A percentile compares a stretch with the other conserved stretches of the same genome.
Conservation (phyloP, 2,797 vertebrate species). For the Molossus alvarezi region DNA sequence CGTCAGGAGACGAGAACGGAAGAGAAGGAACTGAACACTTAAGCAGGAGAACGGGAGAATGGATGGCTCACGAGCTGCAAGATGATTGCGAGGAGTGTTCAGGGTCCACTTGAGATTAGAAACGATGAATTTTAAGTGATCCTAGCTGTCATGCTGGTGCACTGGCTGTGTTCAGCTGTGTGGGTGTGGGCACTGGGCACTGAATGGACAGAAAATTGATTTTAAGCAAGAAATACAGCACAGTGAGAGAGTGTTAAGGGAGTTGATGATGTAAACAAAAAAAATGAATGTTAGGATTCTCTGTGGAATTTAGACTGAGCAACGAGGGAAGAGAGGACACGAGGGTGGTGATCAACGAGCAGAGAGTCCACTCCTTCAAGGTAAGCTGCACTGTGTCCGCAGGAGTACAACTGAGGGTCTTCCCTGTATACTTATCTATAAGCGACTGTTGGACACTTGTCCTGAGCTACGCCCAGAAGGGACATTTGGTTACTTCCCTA, state of each 20-base stretch:
- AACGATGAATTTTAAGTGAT: conserved; percentile 55
- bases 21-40: not conserved
- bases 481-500: conserved; percentile 14
- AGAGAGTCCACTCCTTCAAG: not conserved
- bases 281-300: not conserved
- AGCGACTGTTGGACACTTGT: not conserved
- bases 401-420: not conserved
- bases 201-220: conserved; percentile 15
- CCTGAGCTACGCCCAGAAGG: not conserved
- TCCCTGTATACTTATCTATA: not conserved
- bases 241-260: not conserved
- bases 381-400: not conserved
- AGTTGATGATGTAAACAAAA: not conserved
- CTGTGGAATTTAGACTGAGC: not conserved
- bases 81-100: conserved; percentile 10
- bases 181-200: not conserved
- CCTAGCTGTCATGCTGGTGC: not conserved
- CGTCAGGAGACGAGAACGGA: not conserved
- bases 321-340: not conserved
- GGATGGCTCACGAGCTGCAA: not conserved
- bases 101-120: conserved; percentile 61
- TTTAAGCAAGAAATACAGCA: conserved; percentile 44
- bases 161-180: not conserved
- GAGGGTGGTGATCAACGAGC: not conserved
- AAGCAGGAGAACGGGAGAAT: not conserved